Conservation (phyloP, 2,113 vertebrate species). For the Centropristis striata region DNA sequence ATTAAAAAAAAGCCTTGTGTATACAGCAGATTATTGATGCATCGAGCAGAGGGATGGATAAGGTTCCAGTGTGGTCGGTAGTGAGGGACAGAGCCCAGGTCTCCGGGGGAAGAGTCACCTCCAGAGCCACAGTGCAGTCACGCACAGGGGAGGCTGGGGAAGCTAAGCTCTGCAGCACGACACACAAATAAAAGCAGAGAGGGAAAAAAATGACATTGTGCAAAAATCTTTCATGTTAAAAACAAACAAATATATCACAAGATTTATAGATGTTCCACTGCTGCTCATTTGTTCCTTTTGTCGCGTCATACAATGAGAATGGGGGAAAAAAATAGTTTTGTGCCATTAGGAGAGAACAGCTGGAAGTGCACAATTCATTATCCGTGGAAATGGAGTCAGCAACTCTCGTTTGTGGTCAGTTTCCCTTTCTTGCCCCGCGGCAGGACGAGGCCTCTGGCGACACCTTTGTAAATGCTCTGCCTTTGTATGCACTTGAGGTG, state of each 20-base stretch:
- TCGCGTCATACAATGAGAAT: constrained; percentile 17
- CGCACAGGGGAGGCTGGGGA: constrained; percentile 23
- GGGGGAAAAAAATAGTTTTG: neutral
- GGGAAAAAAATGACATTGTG: neutral
- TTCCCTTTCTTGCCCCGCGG: constrained; percentile 16
- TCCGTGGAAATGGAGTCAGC: constrained; percentile 50
- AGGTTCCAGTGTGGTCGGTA: constrained; percentile 70
- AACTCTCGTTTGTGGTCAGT: constrained; percentile 41
- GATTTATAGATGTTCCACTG: constrained; percentile 29
- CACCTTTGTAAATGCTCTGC: constrained; percentile 48
- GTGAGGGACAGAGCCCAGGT: constrained; percentile 54
- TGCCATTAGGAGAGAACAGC: constrained; percentile 22
- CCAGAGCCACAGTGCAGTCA: constrained; percentile 53
- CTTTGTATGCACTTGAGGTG: constrained; percentile 45
- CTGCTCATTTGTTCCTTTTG: constrained; percentile 24
- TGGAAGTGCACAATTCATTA: constrained; percentile 52
- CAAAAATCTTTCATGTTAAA: constrained; percentile 27
- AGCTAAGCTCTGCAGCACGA: neutral
- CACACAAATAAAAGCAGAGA: constrained; percentile 14
- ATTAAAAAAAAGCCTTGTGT: constrained; percentile 82
- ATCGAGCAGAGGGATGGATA: constrained; percentile 75
- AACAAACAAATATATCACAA: constrained; percentile 32
- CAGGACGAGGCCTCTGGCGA: constrained; percentile 32
- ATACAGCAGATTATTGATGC: constrained; percentile 80
- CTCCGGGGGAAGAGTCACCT: constrained; percentile 64